Base-by-base conservation (phyloP, 2,888 invertebrate species). In the Orthosia gothica region DNA sequence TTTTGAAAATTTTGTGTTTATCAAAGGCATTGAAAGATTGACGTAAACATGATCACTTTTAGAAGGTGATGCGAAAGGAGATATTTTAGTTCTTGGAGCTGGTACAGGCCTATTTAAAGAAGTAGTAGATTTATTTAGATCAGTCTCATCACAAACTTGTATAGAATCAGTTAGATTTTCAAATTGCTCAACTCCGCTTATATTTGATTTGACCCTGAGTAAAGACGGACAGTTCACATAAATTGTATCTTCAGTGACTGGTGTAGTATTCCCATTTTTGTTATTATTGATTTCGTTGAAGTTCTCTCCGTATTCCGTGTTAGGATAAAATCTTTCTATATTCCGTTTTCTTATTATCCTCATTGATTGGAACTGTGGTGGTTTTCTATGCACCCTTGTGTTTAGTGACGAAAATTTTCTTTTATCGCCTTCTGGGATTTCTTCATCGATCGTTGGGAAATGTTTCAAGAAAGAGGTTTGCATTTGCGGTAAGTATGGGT, bases 141-240 rank as follows among this genome's bases (percentile, higher is more conserved):
- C 88, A 65, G 92, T 95, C 80, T 97, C 97, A 91, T 97, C 97
- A 79, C 97, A 97, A 47, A 97, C 97, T 93, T 97, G 97, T 81
- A 97, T 97, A 20, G 97, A 97, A 90, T 97, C 97, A 59, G 97
- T 97, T 71, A 98, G 92, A 89, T 98, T 97, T 91, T 98, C 97
- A 91, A 97, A 97, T 76, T 96, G 90, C 77, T 95, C 95, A 3
- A 95, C 91, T 13, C 95, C 96, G 86, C 95, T 96, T 70, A 95
- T 94, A 82, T 94, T 91, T 7, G 94, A 92, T 77, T 93, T 94
- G 1, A 92, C 88, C 91, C 90, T 93, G 5, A 92, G 89, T 55
- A 94, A 82, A n/a, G 94, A 92, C 1, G 96, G 94, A 88, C 93
- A 96, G 75, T 97, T 97, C 16, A 94, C 96, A 74, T 97, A 97